Evolutionary conservation across 1,140 invertebrate genomes (phyloP), one percentile per base, ranked within the genome.

Genomic region (Aphelinus certus): DNA sequence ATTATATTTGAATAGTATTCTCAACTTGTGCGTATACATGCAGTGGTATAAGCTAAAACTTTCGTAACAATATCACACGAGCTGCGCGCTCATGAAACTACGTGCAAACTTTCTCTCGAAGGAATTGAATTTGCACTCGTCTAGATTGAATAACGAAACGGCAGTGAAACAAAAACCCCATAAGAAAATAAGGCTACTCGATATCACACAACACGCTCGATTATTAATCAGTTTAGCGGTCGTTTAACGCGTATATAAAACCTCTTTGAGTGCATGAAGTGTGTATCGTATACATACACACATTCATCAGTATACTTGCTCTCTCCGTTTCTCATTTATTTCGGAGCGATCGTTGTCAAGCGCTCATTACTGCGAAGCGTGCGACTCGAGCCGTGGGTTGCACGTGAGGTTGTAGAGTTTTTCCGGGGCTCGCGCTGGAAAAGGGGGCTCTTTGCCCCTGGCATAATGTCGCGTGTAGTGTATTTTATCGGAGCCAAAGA

Each of bases 351-450:
- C 47, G 48, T 71, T 71, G 73, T 75, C 73, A 75, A 71, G 53
- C 42, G 43, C 65, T 75, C 68, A 60, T 75, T 75, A 75, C 6
- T 2, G 7, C 46, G n/a, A 7, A 47, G 45, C 43, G 61, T 68
- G 57, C 48, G 49, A 43, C 45, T 46, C 55, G 64, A 43, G 9
- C 47, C 43, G 10, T 43, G n/a, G 10, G 64, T 5, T 49, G 53
- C 62, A 71, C 68, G 73, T 71, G 56, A 75, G 61, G 57, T 71
- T 75, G 48, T 66, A 71, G 60, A 68, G 58, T 70, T 70, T 75
- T 64, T 63, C 57, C 53, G n/a, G 4, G n/a, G 49, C 26, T 26
- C 26, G 26, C 26, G 26, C 26, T 26, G 57, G 45, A 69, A 64
- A 69, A n/a, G 7, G 10, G 53, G 64, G 55, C 58, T 68, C 68